Conservation (phyloP, 2,797 vertebrate species). For the Taenioides sp. region DNA sequence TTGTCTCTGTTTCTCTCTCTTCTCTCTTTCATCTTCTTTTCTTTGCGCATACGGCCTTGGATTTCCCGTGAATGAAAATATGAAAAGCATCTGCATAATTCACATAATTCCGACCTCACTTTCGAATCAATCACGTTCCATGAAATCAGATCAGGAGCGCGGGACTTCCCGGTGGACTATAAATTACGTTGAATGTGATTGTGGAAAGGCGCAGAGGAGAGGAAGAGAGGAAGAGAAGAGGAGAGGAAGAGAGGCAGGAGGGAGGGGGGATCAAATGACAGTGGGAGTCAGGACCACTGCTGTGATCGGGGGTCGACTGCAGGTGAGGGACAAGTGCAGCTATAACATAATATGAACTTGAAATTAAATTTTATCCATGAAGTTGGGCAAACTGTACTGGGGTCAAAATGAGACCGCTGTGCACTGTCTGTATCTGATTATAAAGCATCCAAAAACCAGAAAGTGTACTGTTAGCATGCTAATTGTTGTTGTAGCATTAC, state of each 20-base stretch:
- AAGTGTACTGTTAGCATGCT: too few species aligned
- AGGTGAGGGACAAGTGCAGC: background rate
- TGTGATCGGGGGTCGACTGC: background rate
- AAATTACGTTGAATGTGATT: conserved; percentile 8
- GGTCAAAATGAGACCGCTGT: too few species aligned
- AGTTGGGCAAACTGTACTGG: too few species aligned
- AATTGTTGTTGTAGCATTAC: too few species aligned
- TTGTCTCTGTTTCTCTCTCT: background rate
- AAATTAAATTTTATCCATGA: background rate
- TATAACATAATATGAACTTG: background rate
- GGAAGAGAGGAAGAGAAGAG: background rate
- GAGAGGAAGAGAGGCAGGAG: background rate
- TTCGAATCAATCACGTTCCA: conserved; percentile 28
- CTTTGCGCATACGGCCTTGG: conserved; percentile 23
- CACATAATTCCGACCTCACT: conserved; percentile 29
- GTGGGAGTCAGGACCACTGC: background rate
- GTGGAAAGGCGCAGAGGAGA: background rate
- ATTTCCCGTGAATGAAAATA: conserved; percentile 25
- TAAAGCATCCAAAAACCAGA: too few species aligned
- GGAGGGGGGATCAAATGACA: background rate
- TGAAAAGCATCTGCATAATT: conserved; percentile 27
- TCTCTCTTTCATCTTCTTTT: too few species aligned
- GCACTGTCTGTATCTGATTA: too few species aligned
- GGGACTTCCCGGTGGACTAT: conserved; percentile 3
- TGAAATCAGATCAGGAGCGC: conserved; percentile 12